Percentiles rank a stretch among this genome's conserved stretches.
Evolutionary conservation across 2,888 invertebrate genomes (phyloP).

Genomic region (Callosobruchus maculatus): DNA sequence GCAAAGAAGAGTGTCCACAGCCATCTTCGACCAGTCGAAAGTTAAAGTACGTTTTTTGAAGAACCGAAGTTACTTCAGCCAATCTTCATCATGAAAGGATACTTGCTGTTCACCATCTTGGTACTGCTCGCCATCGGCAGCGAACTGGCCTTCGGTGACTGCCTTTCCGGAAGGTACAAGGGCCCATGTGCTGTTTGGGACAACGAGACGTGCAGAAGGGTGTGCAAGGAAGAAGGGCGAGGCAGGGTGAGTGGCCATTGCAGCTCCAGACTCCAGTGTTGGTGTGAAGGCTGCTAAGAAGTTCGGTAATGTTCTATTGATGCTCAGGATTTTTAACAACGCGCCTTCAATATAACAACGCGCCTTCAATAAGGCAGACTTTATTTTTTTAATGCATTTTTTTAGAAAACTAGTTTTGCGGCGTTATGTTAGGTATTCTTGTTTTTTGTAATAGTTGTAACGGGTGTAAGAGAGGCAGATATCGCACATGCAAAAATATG

Average conservation of each 20-base stretch:
- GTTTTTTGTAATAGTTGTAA: too few species aligned
- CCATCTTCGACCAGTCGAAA: background rate
- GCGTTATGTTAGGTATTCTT: too few species aligned
- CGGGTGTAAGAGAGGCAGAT: too few species aligned
- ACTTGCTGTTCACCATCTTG: background rate
- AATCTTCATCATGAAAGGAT: background rate
- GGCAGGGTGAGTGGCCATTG: constrained; percentile 5
- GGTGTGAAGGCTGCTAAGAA: background rate
- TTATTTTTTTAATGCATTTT: too few species aligned
- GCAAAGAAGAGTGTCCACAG: background rate
- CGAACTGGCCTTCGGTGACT: constrained; percentile 9
- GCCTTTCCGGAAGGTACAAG: constrained; percentile 7
- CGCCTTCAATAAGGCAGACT: too few species aligned
- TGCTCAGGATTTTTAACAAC: background rate
- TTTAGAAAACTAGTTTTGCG: too few species aligned
- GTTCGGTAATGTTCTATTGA: background rate
- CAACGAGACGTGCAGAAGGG: constrained; percentile 7
- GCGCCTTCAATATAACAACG: too few species aligned
- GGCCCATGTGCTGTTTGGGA: constrained; percentile 12
- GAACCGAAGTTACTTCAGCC: too few species aligned
- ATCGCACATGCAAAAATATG: too few species aligned
- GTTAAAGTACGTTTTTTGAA: background rate
- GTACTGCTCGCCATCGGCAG: constrained; percentile 4
- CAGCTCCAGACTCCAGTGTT: constrained; percentile 5
- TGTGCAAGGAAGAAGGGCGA: constrained; percentile 12